Base-by-base conservation (phyloP, 2,113 vertebrate species). In the Columba livia region DNA sequence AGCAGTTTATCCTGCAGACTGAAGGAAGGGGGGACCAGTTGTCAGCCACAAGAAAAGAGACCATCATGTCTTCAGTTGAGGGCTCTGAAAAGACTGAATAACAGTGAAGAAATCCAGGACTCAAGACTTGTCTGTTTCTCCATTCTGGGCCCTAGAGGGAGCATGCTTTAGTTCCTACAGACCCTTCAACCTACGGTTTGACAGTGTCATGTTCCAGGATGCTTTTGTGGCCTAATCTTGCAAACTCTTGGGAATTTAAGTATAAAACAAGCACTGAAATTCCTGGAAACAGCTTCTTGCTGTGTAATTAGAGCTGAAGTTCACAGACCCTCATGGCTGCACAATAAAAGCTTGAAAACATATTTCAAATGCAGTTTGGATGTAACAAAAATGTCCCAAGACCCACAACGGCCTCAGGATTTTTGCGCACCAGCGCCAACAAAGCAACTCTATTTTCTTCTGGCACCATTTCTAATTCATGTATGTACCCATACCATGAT, bases 41-140 rank as follows among this genome's bases (percentile, higher is more conserved):
- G 79, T 71, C 83, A 93, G 65, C 38, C n/a, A 0, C 48, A 92
- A 74, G 79, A 78, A 53, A 48, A 92, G 40, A 97, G 74, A 79
- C 85, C 92, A 78, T 44, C 62, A 77, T 0, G 5, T 32, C 89
- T 88, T 93, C 64, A 61, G 44, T 1, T 79, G 62, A 83, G 84
- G 51, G 58, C 18, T 91, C 82, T 66, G 87, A 69, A 66, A 54
- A 66, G 58, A 61, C 25, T 56, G 1, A 10, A 72, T 61, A 85
- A 93, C 93, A 91, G 73, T 85, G 91, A 96, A 47, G 58, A 93
- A 96, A 94, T 80, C 62, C 82, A 91, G 93, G 64, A 66, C 54
- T 42, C 11, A 2, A 42, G 53, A 26, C 48, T 69, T 74, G 87
- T 69, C 79, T 91, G 79, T 31, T 58, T 93, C 72, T 95, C 71